Conservation (phyloP, 2,113 vertebrate species). For the Microcebus ravelobensis region DNA sequence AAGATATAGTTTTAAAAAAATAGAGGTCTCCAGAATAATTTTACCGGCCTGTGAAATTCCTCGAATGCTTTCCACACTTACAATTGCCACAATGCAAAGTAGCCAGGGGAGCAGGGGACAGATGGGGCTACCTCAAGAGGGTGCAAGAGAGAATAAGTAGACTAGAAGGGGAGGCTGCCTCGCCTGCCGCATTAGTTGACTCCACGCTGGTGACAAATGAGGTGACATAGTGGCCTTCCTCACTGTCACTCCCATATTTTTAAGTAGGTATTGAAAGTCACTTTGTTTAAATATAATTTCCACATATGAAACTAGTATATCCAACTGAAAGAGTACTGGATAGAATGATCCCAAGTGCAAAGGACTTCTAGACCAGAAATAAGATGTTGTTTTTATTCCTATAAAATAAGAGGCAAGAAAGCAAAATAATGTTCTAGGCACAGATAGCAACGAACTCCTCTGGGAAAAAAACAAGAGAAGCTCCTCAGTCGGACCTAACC, state of each 20-base stretch:
- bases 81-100: not conserved
- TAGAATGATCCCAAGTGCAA: not conserved
- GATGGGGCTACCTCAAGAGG: not conserved
- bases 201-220: not conserved
- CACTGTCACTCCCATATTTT: not conserved
- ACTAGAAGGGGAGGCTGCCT: not conserved
- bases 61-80: not conserved
- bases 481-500: not conserved
- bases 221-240: not conserved
- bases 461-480: not conserved
- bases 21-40: not conserved
- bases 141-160: not conserved
- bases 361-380: not conserved
- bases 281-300: not conserved
- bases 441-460: not conserved
- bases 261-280: not conserved
- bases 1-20: not conserved
- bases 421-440: not conserved
- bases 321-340: not conserved
- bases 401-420: constrained; percentile 26
- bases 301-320: not conserved
- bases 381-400: not conserved
- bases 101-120: not conserved
- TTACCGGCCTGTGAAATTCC: not conserved
- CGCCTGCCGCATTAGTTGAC: not conserved